Evolutionary conservation across 2,113 vertebrate genomes (phyloP), one percentile per base, ranked within the genome.

Genomic region (Lethenteron camtschaticum): DNA sequence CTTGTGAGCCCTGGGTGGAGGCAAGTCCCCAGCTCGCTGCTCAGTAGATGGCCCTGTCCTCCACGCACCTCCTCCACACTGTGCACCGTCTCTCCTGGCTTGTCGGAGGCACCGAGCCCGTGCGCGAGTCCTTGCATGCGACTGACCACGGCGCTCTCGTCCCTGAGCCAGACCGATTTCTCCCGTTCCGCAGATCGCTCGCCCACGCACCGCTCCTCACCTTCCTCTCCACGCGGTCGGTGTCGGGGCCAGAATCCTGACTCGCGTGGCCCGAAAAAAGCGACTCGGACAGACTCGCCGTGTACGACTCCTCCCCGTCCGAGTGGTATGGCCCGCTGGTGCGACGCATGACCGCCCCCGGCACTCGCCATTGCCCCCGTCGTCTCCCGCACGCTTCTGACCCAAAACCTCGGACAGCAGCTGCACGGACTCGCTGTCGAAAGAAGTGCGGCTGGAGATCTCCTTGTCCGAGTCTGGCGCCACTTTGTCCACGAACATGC

Each of bases 401-500:
- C 80, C 81, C 71, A 80, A 74, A 73, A 81, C 76, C 69, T 80
- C 80, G 77, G 86, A 82, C 57, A 90, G 80, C 71, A 90, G 86
- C 0, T 83, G 81, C 2, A 83, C 85, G 0, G 76, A 81, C 18
- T 95, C 89, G 1, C 77, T 80, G 76, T 85, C 79, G 55, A 87
- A 92, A 2, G 90, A 83, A 0, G 90, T 94, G 69, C 90, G 87
- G 74, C 86, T 85, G 57, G 78, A 73, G 75, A 88, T 73, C 1
- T 80, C 78, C 4, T 66, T 72, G 14, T 84, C 83, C 0, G 81
- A 75, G n/a, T 81, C 58, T 2, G 87, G 76, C 1, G 89, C 84
- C 20, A 83, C 81, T 77, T 87, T 92, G 74, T 92, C 90, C 72
- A 96, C 90, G 70, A 96, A 96, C 75, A 89, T 87, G 2, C 88